phyloP scores from a whole-genome alignment of 2,797 vertebrate species.

The Thripadectes ignobilis region DNA sequence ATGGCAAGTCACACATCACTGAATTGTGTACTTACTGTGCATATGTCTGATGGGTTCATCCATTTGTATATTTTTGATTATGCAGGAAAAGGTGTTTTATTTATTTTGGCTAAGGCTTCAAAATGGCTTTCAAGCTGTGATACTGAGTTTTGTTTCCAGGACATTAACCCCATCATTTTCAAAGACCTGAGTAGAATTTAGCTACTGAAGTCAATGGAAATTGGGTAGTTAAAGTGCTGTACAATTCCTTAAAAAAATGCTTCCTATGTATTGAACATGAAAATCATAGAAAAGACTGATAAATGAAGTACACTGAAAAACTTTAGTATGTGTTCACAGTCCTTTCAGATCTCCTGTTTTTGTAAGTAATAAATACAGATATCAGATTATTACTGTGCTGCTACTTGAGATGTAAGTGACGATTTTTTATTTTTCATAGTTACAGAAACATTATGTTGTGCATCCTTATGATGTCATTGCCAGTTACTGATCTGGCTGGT shows the following conservation, averaged over 20 bases:
- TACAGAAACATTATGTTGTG: background rate
- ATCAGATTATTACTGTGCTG: background rate
- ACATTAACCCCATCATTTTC: conserved; percentile 46
- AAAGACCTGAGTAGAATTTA: conserved; percentile 24
- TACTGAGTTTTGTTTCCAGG: conserved; percentile 49
- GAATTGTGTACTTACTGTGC: conserved; percentile 15
- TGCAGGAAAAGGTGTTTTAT: background rate
- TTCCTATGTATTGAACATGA: background rate
- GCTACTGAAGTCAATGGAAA: conserved; percentile 14
- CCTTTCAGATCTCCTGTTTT: background rate
- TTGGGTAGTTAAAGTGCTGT: background rate
- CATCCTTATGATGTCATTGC: background rate
- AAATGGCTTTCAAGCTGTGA: conserved; percentile 45
- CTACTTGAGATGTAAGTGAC: background rate
- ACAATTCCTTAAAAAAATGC: background rate
- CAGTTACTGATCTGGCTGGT: background rate
- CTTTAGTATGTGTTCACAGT: background rate
- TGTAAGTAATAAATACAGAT: background rate
- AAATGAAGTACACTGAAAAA: background rate
- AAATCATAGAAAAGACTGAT: background rate
- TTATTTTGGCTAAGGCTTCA: conserved; percentile 60
- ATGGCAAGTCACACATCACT: conserved; percentile 80
- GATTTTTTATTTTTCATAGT: background rate
- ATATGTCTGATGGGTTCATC: background rate
- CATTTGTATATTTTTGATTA: conserved; percentile 42